Base-by-base conservation (phyloP, 2,113 vertebrate genomes). In the Typhlomys cinereus region DNA sequence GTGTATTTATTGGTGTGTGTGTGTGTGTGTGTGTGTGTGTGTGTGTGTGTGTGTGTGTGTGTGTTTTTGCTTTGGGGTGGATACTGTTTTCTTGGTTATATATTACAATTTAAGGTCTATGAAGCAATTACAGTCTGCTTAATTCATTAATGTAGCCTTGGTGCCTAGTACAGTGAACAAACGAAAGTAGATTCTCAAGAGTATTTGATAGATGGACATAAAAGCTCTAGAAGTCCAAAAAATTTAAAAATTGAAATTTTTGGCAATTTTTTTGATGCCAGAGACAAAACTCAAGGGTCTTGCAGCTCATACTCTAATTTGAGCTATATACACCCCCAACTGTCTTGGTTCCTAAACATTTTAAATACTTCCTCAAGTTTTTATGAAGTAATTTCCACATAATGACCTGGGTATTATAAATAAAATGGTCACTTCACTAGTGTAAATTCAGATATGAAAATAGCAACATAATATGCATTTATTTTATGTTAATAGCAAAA, bases 361-460 rank as follows among this genome's bases (percentile, higher is more conserved):
- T 17, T 14, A 91, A 89, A 87, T 62, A 78, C 23, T 90, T 85
- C 21, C 46, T 36, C 48, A 78, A 88, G 74, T 79, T 34, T 44
- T 89, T n/a, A 83, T 74, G 89, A 88, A 48, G 41, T 69, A 88
- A 95, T 1, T 62, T 64, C 61, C 21, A 91, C 59, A 73, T 18
- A 69, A 9, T 84, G 36, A 76, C 61, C 7, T 59, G 80, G 9
- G 36, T 89, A 82, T 59, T 93, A 5, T 61, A 88, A 88, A 88
- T 54, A 90, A 94, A 75, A 85, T 50, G 5, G 61, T 70, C 41
- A 73, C 41, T 84, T 91, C 31, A 75, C 31, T 14, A 52, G 74
- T n/a, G 84, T 50, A 78, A 90, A 88, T 70, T 88, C 67, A 71
- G 46, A 74, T 64, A 79, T 59, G n/a, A 85, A 73, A 93, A 81